phyloP scores from a whole-genome alignment of 2,113 vertebrate species.

The Ellobius talpinus region DNA sequence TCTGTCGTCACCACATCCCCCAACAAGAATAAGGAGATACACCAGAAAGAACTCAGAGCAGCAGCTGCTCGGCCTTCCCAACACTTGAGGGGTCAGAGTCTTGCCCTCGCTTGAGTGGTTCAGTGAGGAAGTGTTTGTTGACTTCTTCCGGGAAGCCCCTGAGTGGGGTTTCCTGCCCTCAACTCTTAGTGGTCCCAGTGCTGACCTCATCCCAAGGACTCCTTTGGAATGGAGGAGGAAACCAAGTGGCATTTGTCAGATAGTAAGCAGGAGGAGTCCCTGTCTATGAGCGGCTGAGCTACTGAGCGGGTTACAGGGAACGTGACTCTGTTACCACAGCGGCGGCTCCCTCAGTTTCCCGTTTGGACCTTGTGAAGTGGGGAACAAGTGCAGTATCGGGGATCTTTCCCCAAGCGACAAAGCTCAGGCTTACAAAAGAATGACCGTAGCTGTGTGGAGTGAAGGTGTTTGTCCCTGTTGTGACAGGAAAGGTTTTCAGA shows the following conservation, averaged over 20 bases:
- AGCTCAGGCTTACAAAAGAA: neutral
- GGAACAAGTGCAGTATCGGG: neutral
- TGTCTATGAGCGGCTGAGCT: neutral
- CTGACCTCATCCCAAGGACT: slow-evolving; percentile 71
- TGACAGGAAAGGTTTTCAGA: neutral
- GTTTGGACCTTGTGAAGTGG: neutral
- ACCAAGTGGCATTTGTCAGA: slow-evolving; percentile 76
- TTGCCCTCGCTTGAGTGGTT: neutral
- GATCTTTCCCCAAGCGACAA: neutral
- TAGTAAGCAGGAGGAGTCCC: slow-evolving; percentile 60
- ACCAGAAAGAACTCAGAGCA: neutral
- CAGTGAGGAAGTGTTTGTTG: too few species aligned
- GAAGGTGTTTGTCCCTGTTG: neutral
- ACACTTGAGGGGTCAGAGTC: too few species aligned
- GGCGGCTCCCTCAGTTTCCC: too few species aligned
- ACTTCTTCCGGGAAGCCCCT: neutral
- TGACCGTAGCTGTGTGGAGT: neutral
- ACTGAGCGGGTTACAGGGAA: too few species aligned
- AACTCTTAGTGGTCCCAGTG: neutral
- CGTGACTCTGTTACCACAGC: slow-evolving; percentile 73
- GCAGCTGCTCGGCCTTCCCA: neutral
- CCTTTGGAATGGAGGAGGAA: slow-evolving; percentile 79
- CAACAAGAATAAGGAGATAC: neutral
- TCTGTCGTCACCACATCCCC: neutral
- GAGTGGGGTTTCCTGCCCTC: neutral